Base-by-base conservation (phyloP, 2,888 invertebrate genomes). In the Melanostoma scalare region DNA sequence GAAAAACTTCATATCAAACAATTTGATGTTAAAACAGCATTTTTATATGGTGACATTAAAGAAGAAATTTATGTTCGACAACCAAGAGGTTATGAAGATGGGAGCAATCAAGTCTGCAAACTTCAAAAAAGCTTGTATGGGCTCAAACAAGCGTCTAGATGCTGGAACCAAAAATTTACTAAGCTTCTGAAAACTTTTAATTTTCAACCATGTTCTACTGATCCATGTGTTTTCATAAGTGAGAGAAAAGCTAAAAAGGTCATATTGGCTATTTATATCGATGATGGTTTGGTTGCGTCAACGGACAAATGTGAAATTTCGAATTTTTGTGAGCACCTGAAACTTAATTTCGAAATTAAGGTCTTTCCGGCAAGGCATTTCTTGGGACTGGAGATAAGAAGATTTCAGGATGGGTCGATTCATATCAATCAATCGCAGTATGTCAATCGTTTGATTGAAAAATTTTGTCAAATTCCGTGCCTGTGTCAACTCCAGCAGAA, bases 181-280 rank as follows among this genome's bases (percentile, higher is more conserved):
- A 52, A 52, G 35, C 31, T 52, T 33, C 52, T 52, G 3, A 52
- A 52, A 52, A 35, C 31, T 1, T 52, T 52, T 52, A 52, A 31
- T 35, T 52, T 52, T 52, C 44, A 10, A 44, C 44, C 44, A 10
- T 35, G 79, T 60, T 55, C 78, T 10, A 74, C 81, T 6, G 88
- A 89, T 74, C 80, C 86, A 10, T 88, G 89, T 73, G 81, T 88
- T 42, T 88, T 85, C 72, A 50, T 75, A 46, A 55, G 78, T 9
- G 52, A 75, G 31, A 67, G 48, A 46, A 63, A 65, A 6, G 55
- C 61, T 48, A 65, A 38, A 35, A 68, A 48, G 33, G 58, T 85
- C 31, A 73, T 87, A 8, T 44, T 44, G 44, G 65, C 58, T 3
- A 44, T 44, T 3, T 44, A 44, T 3, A 44, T 44, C n/a, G 44